These are phyloP conservation scores for Eretmocerus hayati DNA, from an alignment of 2,888 invertebrate genomes.

Conservation along the genomic window DNA sequence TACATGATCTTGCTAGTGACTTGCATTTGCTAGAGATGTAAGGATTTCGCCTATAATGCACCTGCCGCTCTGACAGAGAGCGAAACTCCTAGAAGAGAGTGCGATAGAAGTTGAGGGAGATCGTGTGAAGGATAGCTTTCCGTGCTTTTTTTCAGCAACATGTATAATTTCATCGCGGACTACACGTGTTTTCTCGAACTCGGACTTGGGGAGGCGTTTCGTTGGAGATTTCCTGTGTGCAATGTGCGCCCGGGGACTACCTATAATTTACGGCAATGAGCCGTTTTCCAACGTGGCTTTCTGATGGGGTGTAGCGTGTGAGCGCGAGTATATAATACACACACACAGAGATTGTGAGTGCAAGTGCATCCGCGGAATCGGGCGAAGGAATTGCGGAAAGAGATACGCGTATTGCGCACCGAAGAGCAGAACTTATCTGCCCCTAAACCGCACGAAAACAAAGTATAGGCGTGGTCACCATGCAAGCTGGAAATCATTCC, in stretches of 20 bases:
- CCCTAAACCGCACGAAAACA: constrained; percentile 16
- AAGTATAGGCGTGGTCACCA: no score
- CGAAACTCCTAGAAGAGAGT: no score
- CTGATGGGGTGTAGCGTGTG: no score
- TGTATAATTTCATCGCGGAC: constrained; percentile 16
- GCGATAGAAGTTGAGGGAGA: no score
- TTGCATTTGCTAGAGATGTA: no score
- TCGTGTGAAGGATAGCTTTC: no score
- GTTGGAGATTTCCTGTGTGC: constrained; percentile 15
- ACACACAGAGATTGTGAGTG: constrained; percentile 6
- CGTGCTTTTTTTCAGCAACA: constrained; percentile 4
- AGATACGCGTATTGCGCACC: no score
- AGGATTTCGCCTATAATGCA: no score
- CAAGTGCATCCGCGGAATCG: constrained; percentile 19
- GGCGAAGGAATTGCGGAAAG: constrained; percentile 3
- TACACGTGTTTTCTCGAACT: constrained; percentile 17
- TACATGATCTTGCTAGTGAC: no score
- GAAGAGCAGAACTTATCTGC: constrained; percentile 7
- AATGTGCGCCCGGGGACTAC: constrained; percentile 5
- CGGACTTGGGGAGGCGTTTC: constrained; percentile 4
- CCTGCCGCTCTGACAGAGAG: no score
- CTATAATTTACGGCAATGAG: constrained; percentile 20
- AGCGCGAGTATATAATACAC: no score
- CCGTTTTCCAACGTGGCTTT: constrained; percentile 11
- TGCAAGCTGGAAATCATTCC: no score